Base-by-base conservation (phyloP, 2,113 vertebrate species). In the Ceyx margarethae region DNA sequence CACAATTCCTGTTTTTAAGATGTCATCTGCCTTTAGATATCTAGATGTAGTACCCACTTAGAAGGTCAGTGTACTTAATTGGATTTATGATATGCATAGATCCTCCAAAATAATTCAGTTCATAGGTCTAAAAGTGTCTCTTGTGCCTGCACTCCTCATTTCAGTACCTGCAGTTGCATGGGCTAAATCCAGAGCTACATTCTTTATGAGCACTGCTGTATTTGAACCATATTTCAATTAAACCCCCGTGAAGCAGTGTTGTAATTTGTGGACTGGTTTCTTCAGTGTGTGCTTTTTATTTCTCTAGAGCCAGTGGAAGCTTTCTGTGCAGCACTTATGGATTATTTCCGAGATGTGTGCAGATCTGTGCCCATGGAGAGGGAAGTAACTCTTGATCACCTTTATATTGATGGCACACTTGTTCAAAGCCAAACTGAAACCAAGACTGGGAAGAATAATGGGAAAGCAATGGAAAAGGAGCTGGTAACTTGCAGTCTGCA, bases 381-480 rank as follows among this genome's bases (percentile, higher is more conserved):
- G 43, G 97, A 97, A 3, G 21, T 97, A 10, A 83, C 81, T 50
- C 92, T 97, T 15, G 97, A 96, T 5, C 96, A 95, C 45, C 96
- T 98, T 56, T 98, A 98, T 37, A 96, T 98, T 26, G 97, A 98
- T 12, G 80, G 96, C 21, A 96, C 93, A 13, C 90, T 99, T 82
- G 88, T 97, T 69, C 96, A 95, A 76, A 97, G 97, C 50, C 97
- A 97, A 90, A 81, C 95, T 57, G 97, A 98, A 76, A 91, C 77
- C 57, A 97, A 90, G 57, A 79, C 91, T 8, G 97, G 97, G 29
- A 98, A 98, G 84, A 98, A 92, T 15, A 78, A 89, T 5, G 94
- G 91, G 90, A 99, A 98, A 95, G 95, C 95, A 84, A 88, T 97
- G 72, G 98, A 99, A 89, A 98, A 98, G 75, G 98, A 98, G 28